Evolutionary conservation across 2,113 vertebrate species (phyloP), one percentile per base, ranked within the genome.

Genomic region (Coryphaenoides rupestris): DNA sequence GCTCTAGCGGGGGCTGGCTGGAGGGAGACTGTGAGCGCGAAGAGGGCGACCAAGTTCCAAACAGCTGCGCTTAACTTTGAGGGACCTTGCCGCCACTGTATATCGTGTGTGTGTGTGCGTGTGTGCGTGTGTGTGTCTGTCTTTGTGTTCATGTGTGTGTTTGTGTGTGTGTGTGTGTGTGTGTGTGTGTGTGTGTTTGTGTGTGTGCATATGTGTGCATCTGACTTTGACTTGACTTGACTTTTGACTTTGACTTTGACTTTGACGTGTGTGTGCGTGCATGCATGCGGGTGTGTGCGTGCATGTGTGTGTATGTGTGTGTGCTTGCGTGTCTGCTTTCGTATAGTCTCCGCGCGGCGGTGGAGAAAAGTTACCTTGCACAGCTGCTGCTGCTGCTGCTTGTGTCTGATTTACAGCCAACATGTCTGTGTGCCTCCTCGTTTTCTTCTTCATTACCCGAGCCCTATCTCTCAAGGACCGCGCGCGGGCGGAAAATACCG

Each of bases 371-470:
- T 14, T 49, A 17, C 47, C 17, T 14, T 49, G 28, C 28, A 33
- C 47, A 17, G 47, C 47, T 17, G 2, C 47, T 13, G 47, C 3
- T 13, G 13, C 40, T 13, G 5, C 40, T 5, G 15, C 47, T 16
- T 3, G 47, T 16, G 14, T 49, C 10, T 80, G 82, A 89, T 89
- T 87, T 88, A 89, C 82, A 74, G 73, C 64, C 63, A 59, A 79
- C 78, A 69, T 79, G 79, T 82, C 85, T 75, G 65, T 75, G 65
- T 50, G 57, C 62, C 83, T 86, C 53, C 55, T 88, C 82, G 85
- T 88, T 88, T 85, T 78, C 64, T 70, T 73, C 79, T 84, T 83
- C 84, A 89, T 90, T 91, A 89, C 86, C 71, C 73, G 70, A 84
- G 79, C 40, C 58, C 73, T 68, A 64, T 74, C 79, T 83, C 82